Conservation (phyloP, 2,888 invertebrate species). For the Automeris io region DNA sequence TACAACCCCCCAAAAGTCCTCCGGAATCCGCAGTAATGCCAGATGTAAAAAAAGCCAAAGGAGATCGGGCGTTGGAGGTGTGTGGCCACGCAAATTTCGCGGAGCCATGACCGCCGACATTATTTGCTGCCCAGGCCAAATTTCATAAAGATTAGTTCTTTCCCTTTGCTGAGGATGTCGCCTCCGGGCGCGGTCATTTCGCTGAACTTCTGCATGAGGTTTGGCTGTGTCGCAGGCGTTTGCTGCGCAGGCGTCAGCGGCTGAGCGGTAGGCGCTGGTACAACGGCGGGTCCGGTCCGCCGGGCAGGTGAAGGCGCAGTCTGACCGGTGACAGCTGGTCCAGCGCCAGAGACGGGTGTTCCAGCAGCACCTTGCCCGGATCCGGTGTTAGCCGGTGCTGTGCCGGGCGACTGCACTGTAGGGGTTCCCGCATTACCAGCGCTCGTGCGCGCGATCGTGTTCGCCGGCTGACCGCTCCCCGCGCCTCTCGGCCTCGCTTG, state of each 20-base stretch:
- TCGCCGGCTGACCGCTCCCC: conserved; percentile 61
- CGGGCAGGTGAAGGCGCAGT: conserved; percentile 55
- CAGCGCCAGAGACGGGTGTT: conserved; percentile 27
- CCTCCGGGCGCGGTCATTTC: conserved; percentile 94
- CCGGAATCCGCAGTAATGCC: conserved; percentile 25
- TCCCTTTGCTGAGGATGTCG: conserved; percentile 93
- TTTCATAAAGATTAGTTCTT: conserved; percentile 96
- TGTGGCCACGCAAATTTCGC: conserved; percentile 17
- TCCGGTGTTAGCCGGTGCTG: conserved; percentile 27
- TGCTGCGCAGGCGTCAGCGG: conserved; percentile 52
- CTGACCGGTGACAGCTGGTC: conserved; percentile 24
- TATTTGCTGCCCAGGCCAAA: conserved; percentile 91
- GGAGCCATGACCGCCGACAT: conserved; percentile 57
- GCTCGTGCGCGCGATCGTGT: conserved; percentile 79
- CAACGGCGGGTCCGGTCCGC: conserved; percentile 57
- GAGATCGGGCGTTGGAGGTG: conserved; percentile 10
- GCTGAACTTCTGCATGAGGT: conserved; percentile 92
- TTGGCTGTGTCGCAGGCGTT: conserved; percentile 76
- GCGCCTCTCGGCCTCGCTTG: conserved; percentile 76
- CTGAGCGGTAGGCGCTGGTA: conserved; percentile 67
- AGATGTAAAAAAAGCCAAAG: conserved; percentile 20
- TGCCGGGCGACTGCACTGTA: conserved; percentile 56
- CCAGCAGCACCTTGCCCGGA: conserved; percentile 23
- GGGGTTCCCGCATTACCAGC: conserved; percentile 74
- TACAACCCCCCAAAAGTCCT: conserved; percentile 36